Evolutionary conservation across 2,888 invertebrate species (phyloP).

Genomic region (Drymonia ruficornis): DNA sequence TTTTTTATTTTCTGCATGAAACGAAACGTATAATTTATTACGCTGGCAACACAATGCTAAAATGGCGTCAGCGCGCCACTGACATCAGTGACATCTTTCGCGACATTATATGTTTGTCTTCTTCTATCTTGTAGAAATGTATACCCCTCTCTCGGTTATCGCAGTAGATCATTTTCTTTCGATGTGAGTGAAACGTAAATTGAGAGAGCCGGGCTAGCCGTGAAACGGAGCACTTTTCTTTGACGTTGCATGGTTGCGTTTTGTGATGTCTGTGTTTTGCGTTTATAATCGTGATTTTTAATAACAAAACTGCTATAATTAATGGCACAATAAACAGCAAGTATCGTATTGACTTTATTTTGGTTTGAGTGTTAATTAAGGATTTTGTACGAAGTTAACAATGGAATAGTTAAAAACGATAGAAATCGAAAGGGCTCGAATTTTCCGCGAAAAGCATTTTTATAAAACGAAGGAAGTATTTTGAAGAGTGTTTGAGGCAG

Average conservation of each 20-base stretch:
- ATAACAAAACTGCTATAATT: conserved; percentile 34
- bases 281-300: conserved; percentile 49
- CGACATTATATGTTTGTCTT: conserved; percentile 20
- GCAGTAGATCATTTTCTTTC: conserved; percentile 42
- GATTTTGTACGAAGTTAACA: conserved; percentile 18
- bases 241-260: conserved; percentile 64
- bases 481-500: conserved; percentile 12
- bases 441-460: conserved; percentile 42
- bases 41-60: conserved; percentile 36
- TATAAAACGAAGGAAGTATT: conserved; percentile 26
- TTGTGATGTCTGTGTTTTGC: conserved; percentile 55
- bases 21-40: conserved; percentile 25
- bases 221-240: conserved; percentile 63
- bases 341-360: conserved; percentile 19
- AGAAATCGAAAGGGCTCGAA: conserved; percentile 19
- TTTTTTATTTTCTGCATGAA: conserved; percentile 18
- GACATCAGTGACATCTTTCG: conserved; percentile 6
- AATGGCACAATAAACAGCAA: conserved; percentile 8
- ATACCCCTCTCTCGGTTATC: conserved; percentile 39
- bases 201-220: conserved; percentile 61
- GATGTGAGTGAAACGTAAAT: conserved; percentile 51
- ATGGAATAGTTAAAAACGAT: conserved; percentile 16
- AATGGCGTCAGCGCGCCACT: conserved; percentile 36
- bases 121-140: conserved; percentile 17
- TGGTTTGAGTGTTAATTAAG: conserved; percentile 21